Conservation (phyloP, 23 tunicate genomes). For the Halocynthia aurantium region DNA sequence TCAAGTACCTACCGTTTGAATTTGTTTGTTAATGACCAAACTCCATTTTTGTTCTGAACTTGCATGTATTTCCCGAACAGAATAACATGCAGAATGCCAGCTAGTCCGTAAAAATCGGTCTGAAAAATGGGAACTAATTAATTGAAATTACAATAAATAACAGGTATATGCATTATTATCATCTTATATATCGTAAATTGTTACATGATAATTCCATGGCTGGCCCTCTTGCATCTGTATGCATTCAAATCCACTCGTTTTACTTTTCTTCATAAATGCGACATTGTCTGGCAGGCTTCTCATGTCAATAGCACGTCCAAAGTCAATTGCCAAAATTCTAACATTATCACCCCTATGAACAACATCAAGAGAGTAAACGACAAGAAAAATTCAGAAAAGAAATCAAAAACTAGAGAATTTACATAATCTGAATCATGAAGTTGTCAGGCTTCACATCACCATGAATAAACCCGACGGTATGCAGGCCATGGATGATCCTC, state of each 20-base stretch:
- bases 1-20: slow-evolving; percentile 28
- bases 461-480: slow-evolving; percentile 58
- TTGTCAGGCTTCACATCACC: slow-evolving; percentile 93
- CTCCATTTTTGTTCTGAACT: slow-evolving; percentile 15
- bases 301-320: slow-evolving; percentile 85
- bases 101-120: slow-evolving; percentile 58
- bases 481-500: slow-evolving; percentile 46
- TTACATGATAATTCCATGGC: slow-evolving; percentile 87
- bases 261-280: slow-evolving; percentile 31
- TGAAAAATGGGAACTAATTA: background rate
- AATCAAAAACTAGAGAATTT: background rate
- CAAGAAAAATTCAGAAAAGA: background rate
- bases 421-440: slow-evolving; percentile 33
- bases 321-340: slow-evolving; percentile 56
- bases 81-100: slow-evolving; percentile 45
- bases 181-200: too few species aligned
- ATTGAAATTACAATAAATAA: background rate
- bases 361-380: background rate
- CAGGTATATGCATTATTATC: background rate
- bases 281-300: slow-evolving; percentile 28
- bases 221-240: slow-evolving; percentile 52
- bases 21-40: slow-evolving; percentile 19
- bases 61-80: slow-evolving; percentile 48
- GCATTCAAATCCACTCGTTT: slow-evolving; percentile 71
- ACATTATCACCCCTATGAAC: background rate